Evolutionary conservation across 2,888 invertebrate genomes (phyloP).

Genomic region (Agrotis segetum): DNA sequence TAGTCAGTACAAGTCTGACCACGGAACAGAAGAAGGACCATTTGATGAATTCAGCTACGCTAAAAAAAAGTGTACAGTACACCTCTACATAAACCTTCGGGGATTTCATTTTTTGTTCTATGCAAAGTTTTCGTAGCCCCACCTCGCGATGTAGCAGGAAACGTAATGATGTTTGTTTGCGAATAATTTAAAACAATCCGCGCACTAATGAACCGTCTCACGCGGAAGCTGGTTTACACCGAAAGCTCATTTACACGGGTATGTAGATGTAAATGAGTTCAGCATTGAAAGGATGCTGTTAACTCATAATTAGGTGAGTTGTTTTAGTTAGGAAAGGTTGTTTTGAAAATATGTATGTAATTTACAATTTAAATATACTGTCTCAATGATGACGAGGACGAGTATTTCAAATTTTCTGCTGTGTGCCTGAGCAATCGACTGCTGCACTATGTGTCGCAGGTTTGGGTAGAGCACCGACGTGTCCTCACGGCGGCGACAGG

Average conservation of each 20-base stretch:
- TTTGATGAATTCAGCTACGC: too few species aligned
- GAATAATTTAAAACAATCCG: constrained; percentile 66
- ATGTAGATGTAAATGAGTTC: not conserved
- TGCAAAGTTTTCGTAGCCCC: constrained; percentile 48
- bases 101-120: not conserved
- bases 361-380: not conserved
- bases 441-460: too few species aligned
- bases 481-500: too few species aligned
- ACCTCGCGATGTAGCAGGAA: constrained; percentile 18
- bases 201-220: constrained; percentile 62
- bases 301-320: constrained; percentile 9
- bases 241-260: constrained; percentile 18
- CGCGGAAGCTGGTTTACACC: constrained; percentile 17
- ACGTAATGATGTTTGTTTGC: constrained; percentile 67
- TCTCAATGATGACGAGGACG: not conserved
- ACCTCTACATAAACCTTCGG: too few species aligned
- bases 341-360: not conserved
- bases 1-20: too few species aligned
- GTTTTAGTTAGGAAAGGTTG: not conserved
- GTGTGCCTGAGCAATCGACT: not conserved
- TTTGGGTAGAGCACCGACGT: too few species aligned
- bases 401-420: not conserved
- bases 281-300: constrained; percentile 17
- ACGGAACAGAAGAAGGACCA: too few species aligned
- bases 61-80: too few species aligned